Percentiles rank a stretch among this genome's conserved stretches.
Evolutionary conservation across 2,888 invertebrate genomes (phyloP).

Genomic region (Drosophila emarginata): DNA sequence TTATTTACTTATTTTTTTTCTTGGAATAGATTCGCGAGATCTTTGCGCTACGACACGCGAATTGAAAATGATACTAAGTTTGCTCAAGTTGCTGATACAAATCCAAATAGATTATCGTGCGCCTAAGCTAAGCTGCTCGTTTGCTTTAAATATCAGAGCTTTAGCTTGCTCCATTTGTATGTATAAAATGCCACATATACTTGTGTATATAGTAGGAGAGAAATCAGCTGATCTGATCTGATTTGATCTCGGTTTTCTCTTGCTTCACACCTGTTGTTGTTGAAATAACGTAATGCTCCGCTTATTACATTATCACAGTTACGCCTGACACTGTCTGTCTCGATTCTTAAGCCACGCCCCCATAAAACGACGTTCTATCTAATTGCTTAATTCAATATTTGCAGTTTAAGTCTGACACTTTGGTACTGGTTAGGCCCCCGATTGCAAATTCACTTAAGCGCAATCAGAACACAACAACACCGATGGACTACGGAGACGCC

Average conservation of each 20-base stretch:
- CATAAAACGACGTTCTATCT: conserved; percentile 23
- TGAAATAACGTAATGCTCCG: conserved; percentile 7
- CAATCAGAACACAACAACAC: not conserved
- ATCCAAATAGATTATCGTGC: conserved; percentile 14
- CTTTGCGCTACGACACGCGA: conserved; percentile 44
- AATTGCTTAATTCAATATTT: conserved; percentile 49
- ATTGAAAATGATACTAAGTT: conserved; percentile 49
- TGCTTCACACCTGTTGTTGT: conserved; percentile 5
- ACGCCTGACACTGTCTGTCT: conserved; percentile 1
- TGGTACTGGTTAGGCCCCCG: conserved; percentile 30
- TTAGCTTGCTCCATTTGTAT: conserved; percentile 48
- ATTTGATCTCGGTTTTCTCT: conserved; percentile 1
- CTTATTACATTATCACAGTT: conserved; percentile 7
- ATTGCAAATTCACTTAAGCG: conserved; percentile 2
- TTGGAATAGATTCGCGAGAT: conserved; percentile 35
- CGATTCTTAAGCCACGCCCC: conserved; percentile 1
- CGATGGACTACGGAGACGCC: not conserved
- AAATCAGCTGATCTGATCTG: conserved; percentile 7
- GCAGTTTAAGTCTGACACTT: conserved; percentile 41
- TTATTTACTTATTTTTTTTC: too few species aligned
- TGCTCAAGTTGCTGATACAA: conserved; percentile 34
- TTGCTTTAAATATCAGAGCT: conserved; percentile 62
- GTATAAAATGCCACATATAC: not conserved
- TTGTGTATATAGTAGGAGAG: not conserved
- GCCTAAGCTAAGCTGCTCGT: conserved; percentile 35